These are phyloP conservation scores for Drosophila neocordata DNA, from an alignment of 1,140 invertebrate genomes.

Conservation along the genomic window DNA sequence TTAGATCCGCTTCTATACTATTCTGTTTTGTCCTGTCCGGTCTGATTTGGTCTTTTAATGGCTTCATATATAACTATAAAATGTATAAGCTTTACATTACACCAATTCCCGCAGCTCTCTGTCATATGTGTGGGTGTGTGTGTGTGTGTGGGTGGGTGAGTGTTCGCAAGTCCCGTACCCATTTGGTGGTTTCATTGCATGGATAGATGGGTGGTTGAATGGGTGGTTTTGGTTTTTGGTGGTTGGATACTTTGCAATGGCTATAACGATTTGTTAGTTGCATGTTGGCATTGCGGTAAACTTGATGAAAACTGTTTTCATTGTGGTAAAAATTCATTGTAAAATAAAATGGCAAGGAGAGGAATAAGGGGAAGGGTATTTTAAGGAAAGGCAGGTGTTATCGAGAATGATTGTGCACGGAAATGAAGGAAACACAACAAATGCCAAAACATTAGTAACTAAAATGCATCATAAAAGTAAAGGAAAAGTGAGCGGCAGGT, in stretches of 20 bases:
- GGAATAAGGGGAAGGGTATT: neutral
- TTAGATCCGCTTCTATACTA: neutral
- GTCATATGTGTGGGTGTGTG: no score
- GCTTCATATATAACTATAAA: conserved; percentile 73
- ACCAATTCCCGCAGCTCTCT: neutral
- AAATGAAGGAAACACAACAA: conserved; percentile 12
- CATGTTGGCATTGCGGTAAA: conserved; percentile 52
- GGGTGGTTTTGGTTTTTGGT: neutral
- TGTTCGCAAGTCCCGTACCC: neutral
- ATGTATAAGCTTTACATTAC: conserved; percentile 52
- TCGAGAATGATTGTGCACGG: conserved; percentile 12
- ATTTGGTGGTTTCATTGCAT: no score
- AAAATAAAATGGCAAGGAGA: neutral
- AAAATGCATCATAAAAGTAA: conserved; percentile 5
- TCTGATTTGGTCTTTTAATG: conserved; percentile 51
- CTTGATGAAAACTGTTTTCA: conserved; percentile 61
- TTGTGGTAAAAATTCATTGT: conserved; percentile 41
- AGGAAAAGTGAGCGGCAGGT: neutral
- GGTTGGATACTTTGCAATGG: conserved; percentile 13
- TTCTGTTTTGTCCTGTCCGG: neutral
- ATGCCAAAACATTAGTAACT: conserved; percentile 4
- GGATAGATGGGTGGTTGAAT: no score
- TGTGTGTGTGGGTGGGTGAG: neutral
- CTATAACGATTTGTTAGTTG: conserved; percentile 14
- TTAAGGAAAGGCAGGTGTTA: neutral